These are phyloP conservation scores for Esox masquinongy DNA, from an alignment of 2,797 vertebrate species.

Conservation along the genomic window DNA sequence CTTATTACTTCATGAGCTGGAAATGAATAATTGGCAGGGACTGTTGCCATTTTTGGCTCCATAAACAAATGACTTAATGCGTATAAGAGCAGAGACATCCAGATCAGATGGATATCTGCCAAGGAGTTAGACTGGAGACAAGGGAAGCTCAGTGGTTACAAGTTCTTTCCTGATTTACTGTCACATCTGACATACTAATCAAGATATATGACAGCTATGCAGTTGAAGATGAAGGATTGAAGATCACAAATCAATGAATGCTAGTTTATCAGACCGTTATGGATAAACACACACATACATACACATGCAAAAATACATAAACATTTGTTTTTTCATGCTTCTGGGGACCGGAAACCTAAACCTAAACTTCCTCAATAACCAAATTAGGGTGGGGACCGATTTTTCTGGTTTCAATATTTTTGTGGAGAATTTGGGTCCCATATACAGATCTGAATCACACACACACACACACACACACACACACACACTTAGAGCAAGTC, in stretches of 20 bases:
- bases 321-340: too few relatives aligned
- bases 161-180: not conserved
- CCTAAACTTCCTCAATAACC: too few relatives aligned
- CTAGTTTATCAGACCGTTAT: not conserved
- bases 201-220: constrained; percentile 3
- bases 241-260: not conserved
- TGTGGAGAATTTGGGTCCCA: too few relatives aligned
- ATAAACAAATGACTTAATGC: constrained; percentile 39
- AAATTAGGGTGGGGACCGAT: too few relatives aligned
- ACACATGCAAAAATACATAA: too few relatives aligned
- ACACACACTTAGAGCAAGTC: not conserved
- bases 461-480: not conserved
- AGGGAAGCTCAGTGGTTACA: not conserved
- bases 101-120: constrained; percentile 10
- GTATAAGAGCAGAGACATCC: constrained; percentile 34
- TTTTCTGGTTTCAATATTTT: too few relatives aligned
- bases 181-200: not conserved
- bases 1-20: constrained; percentile 38
- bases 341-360: too few relatives aligned
- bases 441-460: not conserved
- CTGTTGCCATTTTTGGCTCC: constrained; percentile 38
- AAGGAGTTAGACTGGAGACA: not conserved
- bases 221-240: constrained; percentile 12
- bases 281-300: too few relatives aligned
- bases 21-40: constrained; percentile 29